phyloP scores from a whole-genome alignment of 2,888 invertebrate species.

The Pyrrhia umbra region DNA sequence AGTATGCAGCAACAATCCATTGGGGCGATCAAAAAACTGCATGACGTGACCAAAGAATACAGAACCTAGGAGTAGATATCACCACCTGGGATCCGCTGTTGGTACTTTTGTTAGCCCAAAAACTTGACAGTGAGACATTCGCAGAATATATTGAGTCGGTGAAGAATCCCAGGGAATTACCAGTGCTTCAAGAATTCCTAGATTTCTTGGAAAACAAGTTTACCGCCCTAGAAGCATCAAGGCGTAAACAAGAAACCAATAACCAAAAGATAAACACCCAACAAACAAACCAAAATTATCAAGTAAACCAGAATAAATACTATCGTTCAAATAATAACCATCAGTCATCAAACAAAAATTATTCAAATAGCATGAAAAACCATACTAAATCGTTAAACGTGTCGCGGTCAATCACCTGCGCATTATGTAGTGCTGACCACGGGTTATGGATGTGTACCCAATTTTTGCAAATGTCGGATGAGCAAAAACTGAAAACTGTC shows the following conservation, averaged over 20 bases:
- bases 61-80: constrained; percentile 11
- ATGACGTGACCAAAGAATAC: constrained; percentile 15
- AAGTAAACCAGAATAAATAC: constrained; percentile 1
- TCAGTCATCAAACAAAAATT: not conserved
- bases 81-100: constrained; percentile 7
- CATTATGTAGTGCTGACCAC: constrained; percentile 13
- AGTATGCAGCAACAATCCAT: constrained; percentile 11
- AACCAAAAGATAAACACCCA: no score
- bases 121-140: not conserved
- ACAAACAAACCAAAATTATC: not conserved
- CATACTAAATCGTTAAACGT: not conserved
- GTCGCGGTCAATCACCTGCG: constrained; percentile 2
- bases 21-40: constrained; percentile 9
- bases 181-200: not conserved
- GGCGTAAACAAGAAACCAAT: constrained; percentile 11
- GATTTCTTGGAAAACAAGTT: constrained; percentile 5
- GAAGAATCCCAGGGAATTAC: not conserved
- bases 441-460: constrained; percentile 8
- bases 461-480: constrained; percentile 15
- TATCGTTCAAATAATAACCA: constrained; percentile 4
- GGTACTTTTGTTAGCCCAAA: not conserved
- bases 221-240: constrained; percentile 8
- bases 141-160: not conserved
- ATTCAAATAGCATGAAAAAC: not conserved
- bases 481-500: constrained; percentile 4